Evolutionary conservation across 2,113 vertebrate genomes (phyloP).

Genomic region (Lota lota): DNA sequence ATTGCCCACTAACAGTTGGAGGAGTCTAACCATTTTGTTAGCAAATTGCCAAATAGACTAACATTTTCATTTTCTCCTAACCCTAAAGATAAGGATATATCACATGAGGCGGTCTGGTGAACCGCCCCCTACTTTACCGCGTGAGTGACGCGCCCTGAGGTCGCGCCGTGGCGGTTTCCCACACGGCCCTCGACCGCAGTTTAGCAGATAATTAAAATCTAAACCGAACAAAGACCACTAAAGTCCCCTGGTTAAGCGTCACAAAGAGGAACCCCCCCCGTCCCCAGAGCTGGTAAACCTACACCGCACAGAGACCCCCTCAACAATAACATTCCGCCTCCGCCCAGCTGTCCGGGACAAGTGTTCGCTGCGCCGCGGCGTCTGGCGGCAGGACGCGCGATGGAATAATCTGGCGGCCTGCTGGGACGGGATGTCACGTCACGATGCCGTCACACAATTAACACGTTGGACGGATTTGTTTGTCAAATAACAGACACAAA

Average conservation of each 20-base stretch:
- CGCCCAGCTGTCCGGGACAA: slow-evolving; percentile 62
- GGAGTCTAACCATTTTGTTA: no score
- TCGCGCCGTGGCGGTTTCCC: slow-evolving; percentile 54
- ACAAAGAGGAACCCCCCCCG: slow-evolving; percentile 60
- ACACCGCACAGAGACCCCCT: slow-evolving; percentile 58
- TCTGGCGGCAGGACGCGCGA: slow-evolving; percentile 2
- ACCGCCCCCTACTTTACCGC: slow-evolving; percentile 22
- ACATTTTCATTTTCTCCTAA: neutral
- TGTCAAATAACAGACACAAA: no score
- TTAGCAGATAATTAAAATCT: slow-evolving; percentile 81
- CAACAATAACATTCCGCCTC: slow-evolving; percentile 58
- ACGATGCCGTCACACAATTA: no score
- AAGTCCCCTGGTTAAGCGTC: slow-evolving; percentile 60
- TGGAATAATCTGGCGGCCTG: no score
- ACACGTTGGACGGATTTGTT: no score
- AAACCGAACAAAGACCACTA: slow-evolving; percentile 66
- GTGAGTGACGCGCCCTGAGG: slow-evolving; percentile 68
- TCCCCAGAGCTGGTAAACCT: slow-evolving; percentile 61
- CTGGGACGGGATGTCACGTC: no score
- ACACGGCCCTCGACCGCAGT: slow-evolving; percentile 65
- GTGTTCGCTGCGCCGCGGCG: slow-evolving; percentile 20
- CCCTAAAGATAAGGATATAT: neutral
- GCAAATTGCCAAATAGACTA: no score
- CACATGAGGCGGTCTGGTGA: neutral
- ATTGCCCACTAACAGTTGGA: no score